phyloP scores from a whole-genome alignment of 2,797 vertebrate genomes.

The Geotrypetes seraphini region DNA sequence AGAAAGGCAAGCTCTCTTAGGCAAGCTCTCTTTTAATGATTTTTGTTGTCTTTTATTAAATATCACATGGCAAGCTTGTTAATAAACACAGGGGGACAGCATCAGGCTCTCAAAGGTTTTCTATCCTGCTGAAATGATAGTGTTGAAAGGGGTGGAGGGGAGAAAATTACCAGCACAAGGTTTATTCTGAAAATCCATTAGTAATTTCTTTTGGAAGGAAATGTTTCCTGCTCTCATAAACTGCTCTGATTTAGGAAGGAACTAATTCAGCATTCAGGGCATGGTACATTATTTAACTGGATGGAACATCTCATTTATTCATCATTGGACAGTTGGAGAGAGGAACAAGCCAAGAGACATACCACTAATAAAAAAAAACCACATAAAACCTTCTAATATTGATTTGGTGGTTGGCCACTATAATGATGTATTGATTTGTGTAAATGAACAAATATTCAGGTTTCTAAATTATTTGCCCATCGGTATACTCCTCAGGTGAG shows the following conservation, averaged over 20 bases:
- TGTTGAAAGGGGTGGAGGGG: too few species aligned
- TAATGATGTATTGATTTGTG: neutral
- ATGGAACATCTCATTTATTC: neutral
- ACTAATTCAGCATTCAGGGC: neutral
- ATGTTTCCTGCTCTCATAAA: constrained; percentile 1
- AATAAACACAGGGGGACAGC: too few species aligned
- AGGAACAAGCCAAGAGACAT: neutral
- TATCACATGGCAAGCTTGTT: too few species aligned
- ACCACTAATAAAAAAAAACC: neutral
- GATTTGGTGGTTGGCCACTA: neutral
- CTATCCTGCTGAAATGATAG: too few species aligned
- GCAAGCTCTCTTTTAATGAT: too few species aligned
- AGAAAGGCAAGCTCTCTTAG: too few species aligned
- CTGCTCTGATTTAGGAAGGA: neutral
- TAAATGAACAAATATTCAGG: neutral
- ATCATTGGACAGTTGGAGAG: neutral
- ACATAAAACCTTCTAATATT: neutral
- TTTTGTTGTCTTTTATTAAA: too few species aligned
- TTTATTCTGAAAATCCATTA: too few species aligned
- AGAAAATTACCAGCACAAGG: too few species aligned
- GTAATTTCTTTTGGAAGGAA: constrained; percentile 13
- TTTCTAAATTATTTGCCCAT: constrained; percentile 4
- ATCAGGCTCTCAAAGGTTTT: too few species aligned
- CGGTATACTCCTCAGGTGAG: neutral
- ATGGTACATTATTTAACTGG: neutral